These are phyloP conservation scores for Zoanthus solanderi DNA, from an alignment of 92 coral and sea anemone species.

Conservation along the genomic window DNA sequence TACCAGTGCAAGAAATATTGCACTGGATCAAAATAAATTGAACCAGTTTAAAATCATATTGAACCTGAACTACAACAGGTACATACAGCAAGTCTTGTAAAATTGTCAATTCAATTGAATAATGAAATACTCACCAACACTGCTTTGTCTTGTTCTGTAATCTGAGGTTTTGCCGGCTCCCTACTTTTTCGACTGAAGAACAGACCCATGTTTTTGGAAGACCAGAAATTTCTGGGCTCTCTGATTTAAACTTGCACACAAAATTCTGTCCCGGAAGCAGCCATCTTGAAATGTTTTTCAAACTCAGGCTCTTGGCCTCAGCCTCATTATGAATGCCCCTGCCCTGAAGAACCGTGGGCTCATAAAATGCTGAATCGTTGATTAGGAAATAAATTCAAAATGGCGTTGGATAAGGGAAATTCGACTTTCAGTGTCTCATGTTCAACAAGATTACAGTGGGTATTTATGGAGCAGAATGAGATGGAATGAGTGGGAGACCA, in stretches of 20 bases:
- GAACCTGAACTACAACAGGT: too few relatives aligned
- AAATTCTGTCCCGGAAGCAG: background rate
- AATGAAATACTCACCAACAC: conserved; percentile 71
- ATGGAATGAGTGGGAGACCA: conserved; percentile 99
- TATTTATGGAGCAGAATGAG: conserved; percentile 92
- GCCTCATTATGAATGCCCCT: conserved; percentile 24
- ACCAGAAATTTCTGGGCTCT: background rate
- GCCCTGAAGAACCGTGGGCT: conserved; percentile 13
- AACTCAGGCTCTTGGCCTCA: conserved; percentile 12
- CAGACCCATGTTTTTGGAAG: conserved; percentile 69
- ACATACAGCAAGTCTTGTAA: too few relatives aligned
- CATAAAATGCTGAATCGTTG: background rate
- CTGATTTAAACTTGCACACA: background rate
- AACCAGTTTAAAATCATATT: too few relatives aligned
- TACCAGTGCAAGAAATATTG: too few relatives aligned
- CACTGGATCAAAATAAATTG: too few relatives aligned
- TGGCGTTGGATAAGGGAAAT: conserved; percentile 88
- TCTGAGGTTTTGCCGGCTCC: conserved; percentile 86
- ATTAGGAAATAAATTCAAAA: conserved; percentile 68
- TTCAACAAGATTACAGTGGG: conserved; percentile 67
- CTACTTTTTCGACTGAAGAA: conserved; percentile 85
- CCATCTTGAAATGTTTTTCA: conserved; percentile 16
- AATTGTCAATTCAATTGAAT: too few relatives aligned
- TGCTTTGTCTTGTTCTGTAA: conserved; percentile 98
- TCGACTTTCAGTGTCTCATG: conserved; percentile 72